phyloP scores from a whole-genome alignment of 92 coral and sea anemone species.

The Porites evermanni region DNA sequence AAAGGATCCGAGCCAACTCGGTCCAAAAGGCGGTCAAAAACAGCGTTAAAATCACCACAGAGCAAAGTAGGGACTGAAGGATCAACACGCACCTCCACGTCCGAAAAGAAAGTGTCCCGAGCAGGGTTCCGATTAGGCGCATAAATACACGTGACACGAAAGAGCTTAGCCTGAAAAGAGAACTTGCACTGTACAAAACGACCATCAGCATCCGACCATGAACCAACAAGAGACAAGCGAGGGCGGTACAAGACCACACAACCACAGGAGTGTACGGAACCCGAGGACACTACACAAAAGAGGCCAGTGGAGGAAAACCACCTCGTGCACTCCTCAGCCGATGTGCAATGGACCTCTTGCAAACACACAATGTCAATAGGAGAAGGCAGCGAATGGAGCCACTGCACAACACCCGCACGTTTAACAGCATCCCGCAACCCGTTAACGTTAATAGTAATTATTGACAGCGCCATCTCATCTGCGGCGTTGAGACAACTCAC shows the following conservation, averaged over 20 bases:
- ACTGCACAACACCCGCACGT: neutral
- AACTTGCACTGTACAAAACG: slow-evolving; percentile 41
- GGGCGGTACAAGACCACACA: slow-evolving; percentile 39
- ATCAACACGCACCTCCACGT: neutral
- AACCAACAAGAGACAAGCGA: neutral
- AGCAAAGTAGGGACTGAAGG: slow-evolving; percentile 14
- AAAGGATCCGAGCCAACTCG: too few relatives aligned
- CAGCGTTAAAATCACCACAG: slow-evolving; percentile 36
- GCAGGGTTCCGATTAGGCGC: slow-evolving; percentile 61
- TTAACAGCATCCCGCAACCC: neutral
- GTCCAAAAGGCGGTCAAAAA: slow-evolving; percentile 2
- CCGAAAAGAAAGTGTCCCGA: slow-evolving; percentile 14
- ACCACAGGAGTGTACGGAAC: slow-evolving; percentile 26
- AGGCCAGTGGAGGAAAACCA: slow-evolving; percentile 6
- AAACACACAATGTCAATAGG: slow-evolving; percentile 17
- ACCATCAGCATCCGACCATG: slow-evolving; percentile 7
- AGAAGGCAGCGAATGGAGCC: neutral
- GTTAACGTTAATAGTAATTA: neutral
- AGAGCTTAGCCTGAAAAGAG: neutral
- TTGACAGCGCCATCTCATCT: too few relatives aligned
- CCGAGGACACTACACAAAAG: slow-evolving; percentile 17
- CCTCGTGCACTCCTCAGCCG: neutral
- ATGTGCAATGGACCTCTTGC: slow-evolving; percentile 36
- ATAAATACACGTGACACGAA: slow-evolving; percentile 25
- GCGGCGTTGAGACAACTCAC: too few relatives aligned